Evolutionary conservation across 1,140 invertebrate species (phyloP).

Genomic region (Rhyzopertha dominica): DNA sequence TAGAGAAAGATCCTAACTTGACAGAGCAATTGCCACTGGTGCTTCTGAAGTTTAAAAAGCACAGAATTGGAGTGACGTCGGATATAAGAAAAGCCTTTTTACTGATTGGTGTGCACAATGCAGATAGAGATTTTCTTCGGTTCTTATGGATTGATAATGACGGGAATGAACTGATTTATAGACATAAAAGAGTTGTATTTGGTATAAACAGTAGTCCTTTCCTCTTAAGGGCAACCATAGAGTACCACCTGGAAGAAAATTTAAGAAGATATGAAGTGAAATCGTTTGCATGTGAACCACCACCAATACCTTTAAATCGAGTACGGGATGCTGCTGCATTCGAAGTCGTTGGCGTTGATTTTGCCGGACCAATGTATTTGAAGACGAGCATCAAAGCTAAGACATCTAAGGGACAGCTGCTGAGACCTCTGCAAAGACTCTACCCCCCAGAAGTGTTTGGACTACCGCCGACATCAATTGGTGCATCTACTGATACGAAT

Average conservation of each 20-base stretch:
- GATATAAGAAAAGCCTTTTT: conserved; percentile 44
- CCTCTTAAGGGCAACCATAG: conserved; percentile 16
- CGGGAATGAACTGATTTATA: conserved; percentile 12
- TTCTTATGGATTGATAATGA: conserved; percentile 31
- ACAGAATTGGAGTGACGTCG: conserved; percentile 36
- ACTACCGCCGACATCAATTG: no score
- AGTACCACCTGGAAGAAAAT: conserved; percentile 9
- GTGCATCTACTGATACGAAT: no score
- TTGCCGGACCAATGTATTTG: no score
- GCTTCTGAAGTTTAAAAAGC: conserved; percentile 40
- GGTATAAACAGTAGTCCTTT: conserved; percentile 23
- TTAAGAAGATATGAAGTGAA: conserved; percentile 8
- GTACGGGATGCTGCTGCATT: no score
- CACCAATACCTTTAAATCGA: no score
- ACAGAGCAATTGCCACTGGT: conserved; percentile 39
- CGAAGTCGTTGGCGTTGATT: no score
- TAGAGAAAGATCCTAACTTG: conserved; percentile 40
- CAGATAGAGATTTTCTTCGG: conserved; percentile 30
- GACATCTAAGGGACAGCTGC: no score
- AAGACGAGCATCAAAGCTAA: no score
- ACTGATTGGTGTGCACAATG: conserved; percentile 30
- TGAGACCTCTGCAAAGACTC: no score
- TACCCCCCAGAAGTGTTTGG: no score
- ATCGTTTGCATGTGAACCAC: no score
- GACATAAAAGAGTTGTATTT: conserved; percentile 26